These are phyloP conservation scores for Icerya purchasi DNA, from an alignment of 2,888 invertebrate species.

Conservation along the genomic window DNA sequence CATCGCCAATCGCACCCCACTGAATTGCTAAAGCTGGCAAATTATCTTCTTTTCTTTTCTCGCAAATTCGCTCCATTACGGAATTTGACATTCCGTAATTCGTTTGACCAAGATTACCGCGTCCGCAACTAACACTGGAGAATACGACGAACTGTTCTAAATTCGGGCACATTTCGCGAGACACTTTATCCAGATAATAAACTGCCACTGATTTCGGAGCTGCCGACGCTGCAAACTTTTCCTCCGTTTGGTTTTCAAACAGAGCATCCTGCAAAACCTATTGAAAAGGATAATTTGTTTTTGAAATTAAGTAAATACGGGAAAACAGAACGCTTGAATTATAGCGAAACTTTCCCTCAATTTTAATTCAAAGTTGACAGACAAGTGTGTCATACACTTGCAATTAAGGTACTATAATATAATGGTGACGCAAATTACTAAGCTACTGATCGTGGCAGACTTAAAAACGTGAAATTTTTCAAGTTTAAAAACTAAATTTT, in stretches of 20 bases:
- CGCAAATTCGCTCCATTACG: slow-evolving; percentile 38
- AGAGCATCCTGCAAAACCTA: slow-evolving; percentile 48
- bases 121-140: slow-evolving; percentile 79
- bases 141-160: slow-evolving; percentile 62
- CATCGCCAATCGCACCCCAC: slow-evolving; percentile 85
- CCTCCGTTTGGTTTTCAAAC: slow-evolving; percentile 50
- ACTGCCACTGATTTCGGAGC: slow-evolving; percentile 67
- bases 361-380: too few species aligned
- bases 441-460: too few species aligned
- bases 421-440: too few species aligned
- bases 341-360: too few species aligned
- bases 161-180: slow-evolving; percentile 34
- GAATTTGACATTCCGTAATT: slow-evolving; percentile 83
- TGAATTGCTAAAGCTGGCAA: slow-evolving; percentile 64
- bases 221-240: slow-evolving; percentile 42
- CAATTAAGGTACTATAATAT: too few species aligned
- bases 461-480: too few species aligned
- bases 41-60: slow-evolving; percentile 42
- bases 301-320: too few species aligned
- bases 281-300: not conserved
- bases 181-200: slow-evolving; percentile 44
- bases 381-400: too few species aligned
- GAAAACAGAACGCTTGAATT: too few species aligned
- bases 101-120: slow-evolving; percentile 76
- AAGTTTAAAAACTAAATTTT: too few species aligned